A percentile compares a stretch with the other conserved stretches of the same genome.
These are phyloP conservation scores for Pristis pectinata DNA, from an alignment of 2,797 vertebrate genomes.

Conservation along the genomic window DNA sequence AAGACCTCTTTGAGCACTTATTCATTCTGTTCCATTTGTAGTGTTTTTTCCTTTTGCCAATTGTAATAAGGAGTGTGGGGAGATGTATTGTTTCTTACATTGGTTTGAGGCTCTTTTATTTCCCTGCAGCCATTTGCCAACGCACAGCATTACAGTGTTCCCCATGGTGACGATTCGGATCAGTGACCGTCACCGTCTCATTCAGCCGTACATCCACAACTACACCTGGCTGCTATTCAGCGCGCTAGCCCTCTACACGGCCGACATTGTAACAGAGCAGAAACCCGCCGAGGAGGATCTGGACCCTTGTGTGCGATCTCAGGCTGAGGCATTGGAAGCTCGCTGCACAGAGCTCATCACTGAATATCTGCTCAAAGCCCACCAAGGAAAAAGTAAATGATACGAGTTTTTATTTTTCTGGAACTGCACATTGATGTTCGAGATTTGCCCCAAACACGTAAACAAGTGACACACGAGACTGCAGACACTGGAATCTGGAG, in stretches of 20 bases:
- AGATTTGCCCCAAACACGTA: not conserved
- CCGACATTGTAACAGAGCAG: slow-evolving; percentile 69
- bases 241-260: slow-evolving; percentile 81
- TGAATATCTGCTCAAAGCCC: slow-evolving; percentile 83
- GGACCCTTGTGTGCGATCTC: slow-evolving; percentile 49
- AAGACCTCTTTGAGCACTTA: not conserved
- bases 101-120: not conserved
- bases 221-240: slow-evolving; percentile 94
- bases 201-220: slow-evolving; percentile 96
- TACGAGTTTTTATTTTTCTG: too few species aligned
- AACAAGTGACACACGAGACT: too few species aligned
- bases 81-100: not conserved
- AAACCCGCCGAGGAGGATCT: slow-evolving; percentile 64
- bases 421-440: not conserved
- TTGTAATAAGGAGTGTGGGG: not conserved
- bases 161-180: slow-evolving; percentile 91
- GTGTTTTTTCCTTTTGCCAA: not conserved
- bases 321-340: slow-evolving; percentile 65
- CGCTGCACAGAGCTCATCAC: slow-evolving; percentile 83
- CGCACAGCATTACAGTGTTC: slow-evolving; percentile 84
- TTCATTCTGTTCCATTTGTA: not conserved
- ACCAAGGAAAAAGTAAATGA: slow-evolving; percentile 75
- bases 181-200: slow-evolving; percentile 86
- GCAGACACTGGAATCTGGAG: too few species aligned
- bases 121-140: slow-evolving; percentile 78